Evolutionary conservation across 37 sponge, comb jelly and placozoan species (phyloP), one percentile per base, ranked within the genome.

Genomic region (Mnemiopsis leidyi): DNA sequence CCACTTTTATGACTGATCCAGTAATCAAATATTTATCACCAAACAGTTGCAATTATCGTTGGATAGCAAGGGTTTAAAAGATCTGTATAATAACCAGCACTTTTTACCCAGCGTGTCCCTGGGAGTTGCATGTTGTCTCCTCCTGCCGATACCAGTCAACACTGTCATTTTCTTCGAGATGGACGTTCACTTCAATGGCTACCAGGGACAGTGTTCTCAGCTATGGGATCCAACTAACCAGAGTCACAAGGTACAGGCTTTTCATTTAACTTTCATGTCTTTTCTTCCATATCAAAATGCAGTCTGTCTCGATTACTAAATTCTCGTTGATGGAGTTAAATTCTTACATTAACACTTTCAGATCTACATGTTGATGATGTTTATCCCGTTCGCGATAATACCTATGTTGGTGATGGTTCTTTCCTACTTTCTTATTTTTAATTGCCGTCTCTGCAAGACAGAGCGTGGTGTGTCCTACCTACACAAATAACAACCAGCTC

Each of bases 291-390:
- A n/a, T n/a, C n/a, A n/a, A n/a, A n/a, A n/a, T n/a, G n/a, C n/a
- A n/a, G n/a, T n/a, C n/a, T n/a, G n/a, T n/a, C n/a, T n/a, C n/a
- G n/a, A n/a, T n/a, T n/a, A n/a, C n/a, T n/a, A n/a, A n/a, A n/a
- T n/a, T n/a, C n/a, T n/a, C n/a, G n/a, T n/a, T n/a, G n/a, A n/a
- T n/a, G n/a, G n/a, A n/a, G n/a, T n/a, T n/a, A 5, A 69, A 69
- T 69, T 25, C n/a, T 25, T 18, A 48, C 73, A 69, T 69, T 25
- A 23, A 79, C 21, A 34, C 26, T n/a, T 33, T 40, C 90, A 85
- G 90, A 85, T 85, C 3, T 85, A 85, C 90, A 85, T 85, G 40
- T 25, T 85, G 3, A 38, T 85, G 90, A 85, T 85, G 90, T 85
- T 85, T 37, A 85, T 85, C 23, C 90, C 90, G 0, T 85, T 85